These are phyloP conservation scores for Rambutsinella grinnellia DNA, from an alignment of 2,888 invertebrate species.

Conservation along the genomic window DNA sequence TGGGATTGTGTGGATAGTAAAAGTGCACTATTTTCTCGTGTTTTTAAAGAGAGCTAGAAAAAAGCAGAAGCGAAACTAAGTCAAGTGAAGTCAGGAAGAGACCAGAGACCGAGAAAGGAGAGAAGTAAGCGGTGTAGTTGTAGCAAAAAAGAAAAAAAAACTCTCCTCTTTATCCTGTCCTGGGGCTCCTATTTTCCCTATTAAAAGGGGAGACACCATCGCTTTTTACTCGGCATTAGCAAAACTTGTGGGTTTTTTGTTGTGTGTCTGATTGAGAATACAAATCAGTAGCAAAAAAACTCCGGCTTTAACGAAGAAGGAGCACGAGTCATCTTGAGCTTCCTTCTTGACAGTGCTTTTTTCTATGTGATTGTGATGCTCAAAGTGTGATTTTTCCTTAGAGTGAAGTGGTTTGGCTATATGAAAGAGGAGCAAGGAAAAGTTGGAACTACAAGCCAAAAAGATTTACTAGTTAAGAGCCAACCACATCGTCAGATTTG, in stretches of 20 bases:
- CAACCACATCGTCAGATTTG: slow-evolving; percentile 25
- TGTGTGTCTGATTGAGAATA: slow-evolving; percentile 7
- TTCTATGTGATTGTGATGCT: slow-evolving; percentile 10
- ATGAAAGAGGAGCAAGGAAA: slow-evolving; percentile 24
- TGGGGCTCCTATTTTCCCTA: slow-evolving; percentile 8
- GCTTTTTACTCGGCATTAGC: slow-evolving; percentile 3
- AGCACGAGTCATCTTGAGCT: neutral
- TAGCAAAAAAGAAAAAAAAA: neutral
- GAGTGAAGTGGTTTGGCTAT: neutral
- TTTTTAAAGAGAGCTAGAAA: neutral
- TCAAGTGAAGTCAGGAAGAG: neutral
- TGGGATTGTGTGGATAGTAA: neutral
- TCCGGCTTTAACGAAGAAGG: neutral
- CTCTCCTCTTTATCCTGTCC: slow-evolving; percentile 16
- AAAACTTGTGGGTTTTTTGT: slow-evolving; percentile 1
- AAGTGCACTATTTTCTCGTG: neutral
- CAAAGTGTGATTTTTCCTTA: no score
- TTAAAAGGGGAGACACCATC: neutral
- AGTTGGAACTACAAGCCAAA: slow-evolving; percentile 1
- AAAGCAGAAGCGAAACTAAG: neutral
- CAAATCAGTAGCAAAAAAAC: neutral
- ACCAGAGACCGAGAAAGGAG: slow-evolving; percentile 12
- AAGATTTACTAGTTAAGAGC: slow-evolving; percentile 23
- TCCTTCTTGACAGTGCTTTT: neutral
- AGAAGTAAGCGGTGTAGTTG: slow-evolving; percentile 6